Percentiles rank a stretch among this genome's conserved stretches.
These are phyloP conservation scores for Rhingia rostrata DNA, from an alignment of 2,888 invertebrate genomes.

Conservation along the genomic window DNA sequence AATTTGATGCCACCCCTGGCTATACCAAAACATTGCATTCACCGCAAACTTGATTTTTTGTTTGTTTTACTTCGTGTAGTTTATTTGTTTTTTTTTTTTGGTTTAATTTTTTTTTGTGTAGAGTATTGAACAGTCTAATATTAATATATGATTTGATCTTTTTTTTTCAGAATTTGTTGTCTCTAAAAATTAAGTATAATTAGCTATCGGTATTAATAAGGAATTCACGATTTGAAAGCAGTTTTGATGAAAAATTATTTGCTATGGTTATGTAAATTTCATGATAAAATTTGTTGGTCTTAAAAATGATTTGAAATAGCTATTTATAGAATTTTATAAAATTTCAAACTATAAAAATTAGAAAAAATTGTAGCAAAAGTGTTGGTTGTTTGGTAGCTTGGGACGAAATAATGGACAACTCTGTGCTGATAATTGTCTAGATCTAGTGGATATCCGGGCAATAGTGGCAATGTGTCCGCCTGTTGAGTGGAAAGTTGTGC, in stretches of 20 bases:
- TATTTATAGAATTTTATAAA: too few species aligned
- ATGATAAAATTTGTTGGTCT: too few species aligned
- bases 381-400: too few species aligned
- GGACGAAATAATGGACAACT: too few species aligned
- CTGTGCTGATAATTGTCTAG: too few species aligned
- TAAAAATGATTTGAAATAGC: too few species aligned
- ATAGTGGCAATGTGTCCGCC: too few species aligned
- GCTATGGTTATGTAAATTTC: neutral
- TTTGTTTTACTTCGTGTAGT: neutral
- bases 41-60: neutral
- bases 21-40: neutral
- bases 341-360: too few species aligned
- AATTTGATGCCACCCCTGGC: slow-evolving; percentile 30
- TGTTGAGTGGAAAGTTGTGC: too few species aligned
- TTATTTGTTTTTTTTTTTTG: neutral
- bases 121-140: slow-evolving; percentile 11
- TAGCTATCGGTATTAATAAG: slow-evolving; percentile 21
- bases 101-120: neutral
- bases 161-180: slow-evolving; percentile 15
- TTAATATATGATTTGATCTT: slow-evolving; percentile 42
- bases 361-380: too few species aligned
- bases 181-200: slow-evolving; percentile 24
- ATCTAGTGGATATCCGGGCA: too few species aligned
- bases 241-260: too few species aligned
- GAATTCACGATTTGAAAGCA: slow-evolving; percentile 12